Evolutionary conservation across 2,888 invertebrate species (phyloP), one percentile per base, ranked within the genome.

Genomic region (Lordiphosa fenestrarum): DNA sequence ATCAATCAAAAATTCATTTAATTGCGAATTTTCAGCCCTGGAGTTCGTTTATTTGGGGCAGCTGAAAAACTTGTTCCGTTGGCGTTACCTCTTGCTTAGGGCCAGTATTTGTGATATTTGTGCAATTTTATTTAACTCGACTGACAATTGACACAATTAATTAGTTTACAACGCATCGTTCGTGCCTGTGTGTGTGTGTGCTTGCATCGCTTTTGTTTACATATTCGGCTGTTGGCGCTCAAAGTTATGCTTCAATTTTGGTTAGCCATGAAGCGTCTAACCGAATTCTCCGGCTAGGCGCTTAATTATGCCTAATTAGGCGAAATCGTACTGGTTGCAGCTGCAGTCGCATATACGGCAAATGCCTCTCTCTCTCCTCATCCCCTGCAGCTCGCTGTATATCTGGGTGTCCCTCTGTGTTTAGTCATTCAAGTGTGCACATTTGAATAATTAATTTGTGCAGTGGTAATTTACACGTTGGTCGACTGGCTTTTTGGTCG

Each of bases 341-440:
- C 58, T 50, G 59, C 63, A 53, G 44, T 44, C 46, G 35, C 13
- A 41, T 25, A n/a, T 47, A 10, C 38, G 62, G 35, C 42, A 33
- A 36, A 42, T 38, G 41, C 38, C 35, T 13, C 10, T 10, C 30
- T 10, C 47, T 4, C 35, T 5, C 3, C 19, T 4, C 19, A 19
- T 19, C 19, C 19, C 19, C 44, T 6, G 6, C 7, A 19, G 0
- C 5, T 6, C 2, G 6, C n/a, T n/a, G 9, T 4, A 4, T 23
- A 9, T n/a, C 44, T 38, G 49, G 6, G 48, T 40, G 56, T 57
- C 47, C 47, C 47, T 19, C 46, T 47, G 33, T 76, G 84, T 85
- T 81, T 85, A 85, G 85, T 83, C 83, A 81, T 81, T 85, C 81
- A 81, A 85, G 83, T 83, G 77, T 81, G 82, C 74, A 63, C 84